Base-by-base conservation (phyloP, 2,888 invertebrate species). In the Phlogophora meticulosa region DNA sequence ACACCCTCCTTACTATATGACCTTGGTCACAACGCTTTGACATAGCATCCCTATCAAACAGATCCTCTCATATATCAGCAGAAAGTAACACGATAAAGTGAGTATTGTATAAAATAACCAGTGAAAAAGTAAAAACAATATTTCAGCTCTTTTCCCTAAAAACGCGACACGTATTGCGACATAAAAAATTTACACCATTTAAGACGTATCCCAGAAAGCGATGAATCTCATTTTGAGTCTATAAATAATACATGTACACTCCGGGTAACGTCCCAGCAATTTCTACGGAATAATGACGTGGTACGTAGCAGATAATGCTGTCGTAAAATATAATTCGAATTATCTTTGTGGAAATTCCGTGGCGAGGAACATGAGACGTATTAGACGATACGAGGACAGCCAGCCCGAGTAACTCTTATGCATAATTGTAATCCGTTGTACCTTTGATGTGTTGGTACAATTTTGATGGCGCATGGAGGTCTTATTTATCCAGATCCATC, bases 381-480 rank as follows among this genome's bases (percentile, higher is more conserved):
- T 80, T 80, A 81, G 48, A 72, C 59, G 72, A 48, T 72, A 77
- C 64, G 68, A 72, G 76, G 68, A 71, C 76, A 83, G 42, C 42
- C 64, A 32, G 49, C 1, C 4, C 55, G 40, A 40, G 36, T 46
- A 36, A 72, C 72, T 75, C 67, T 76, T 77, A 68, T 80, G 81
- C 83, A 83, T 85, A 80, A 83, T 83, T 84, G 82, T 80, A 79
- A 80, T 81, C 82, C 79, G 70, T 71, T 65, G 56, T 61, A 64
- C 77, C 83, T 87, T 86, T 88, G 84, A 87, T 82, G 76, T 78
- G 65, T 49, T 52, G 51, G 76, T 74, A 78, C 62, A 74, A 73
- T 76, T 74, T 81, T 63, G 76, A 78, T 62, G 72, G 69, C 45
- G 40, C 52, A 43, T 45, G 63, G 57, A 57, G 36, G 59, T 48